Base-by-base conservation (phyloP, 2,888 invertebrate genomes). In the Piscicola geometra region DNA sequence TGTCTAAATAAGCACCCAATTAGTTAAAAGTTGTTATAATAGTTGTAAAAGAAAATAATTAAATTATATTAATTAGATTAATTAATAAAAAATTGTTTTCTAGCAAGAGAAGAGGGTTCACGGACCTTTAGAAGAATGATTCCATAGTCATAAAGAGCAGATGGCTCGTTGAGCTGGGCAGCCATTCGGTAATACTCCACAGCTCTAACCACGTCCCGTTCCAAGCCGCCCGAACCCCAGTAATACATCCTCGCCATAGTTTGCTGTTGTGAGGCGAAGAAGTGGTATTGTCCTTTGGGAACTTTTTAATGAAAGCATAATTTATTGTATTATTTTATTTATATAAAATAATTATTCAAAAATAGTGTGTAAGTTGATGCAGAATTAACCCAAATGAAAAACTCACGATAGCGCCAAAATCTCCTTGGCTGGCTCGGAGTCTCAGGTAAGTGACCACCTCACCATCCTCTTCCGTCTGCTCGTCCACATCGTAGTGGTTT, bases 401-500 rank as follows among this genome's bases (percentile, higher is more conserved):
- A 30, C 66, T n/a, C 9, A 66, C 66, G 12, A 30, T 66, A n/a
- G 66, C 9, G 25, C 81, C 80, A 9, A 82, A 78, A 0, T 85
- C 83, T 0, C 85, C 85, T 74, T 82, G 81, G 71, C 81, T 78
- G 2, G 85, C 85, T 77, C 85, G 85, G 75, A 83, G 82, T 77
- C 82, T 83, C 36, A 85, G 78, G 84, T 84, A 85, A 73, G 82
- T 78, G 78, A 83, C 85, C 5, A 84, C 75, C 64, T 85, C 84
- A 0, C 84, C 84, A 15, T 83, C 79, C 78, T 85, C 85, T 56
- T 83, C 84, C 2, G 84, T 84, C 76, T 84, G 83, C 60, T 81
- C 81, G 28, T 79, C 78, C 9, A 85, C 52, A 3, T 78, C 76
- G 0, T 68, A 78, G 72, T 84, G 83, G 76, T 85, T 83, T 3